Base-by-base conservation (phyloP, 2,113 vertebrate species). In the Halichoerus grypus region DNA sequence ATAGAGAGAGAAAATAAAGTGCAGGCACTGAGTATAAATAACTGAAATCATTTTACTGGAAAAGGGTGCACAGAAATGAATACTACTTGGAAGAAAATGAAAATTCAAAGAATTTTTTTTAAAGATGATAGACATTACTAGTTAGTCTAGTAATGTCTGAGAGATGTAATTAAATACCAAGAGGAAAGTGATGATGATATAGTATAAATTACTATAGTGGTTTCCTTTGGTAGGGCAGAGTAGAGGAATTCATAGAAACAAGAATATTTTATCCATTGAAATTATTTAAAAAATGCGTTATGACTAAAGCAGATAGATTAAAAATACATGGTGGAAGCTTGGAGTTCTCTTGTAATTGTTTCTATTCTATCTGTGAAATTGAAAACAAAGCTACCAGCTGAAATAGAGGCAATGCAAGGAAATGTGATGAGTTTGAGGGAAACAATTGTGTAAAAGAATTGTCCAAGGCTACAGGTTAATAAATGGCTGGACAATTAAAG, bases 201-300 rank as follows among this genome's bases (percentile, higher is more conserved):
- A 57, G 63, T 65, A 26, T 14, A 57, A 76, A 86, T 82, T 76
- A 61, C 3, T 61, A 67, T 90, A 26, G 4, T 39, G 21, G 16
- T 49, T 39, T 61, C 19, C 74, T 79, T 76, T 4, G 53, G 18
- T 36, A 36, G 3, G 39, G 31, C 55, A 65, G 4, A 36, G 11
- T 87, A 57, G 16, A 67, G 39, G 33, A 33, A 1, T 33, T 61
- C 65, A 53, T 49, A 65, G 13, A 46, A 33, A 80, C 0, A 87
- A 15, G 8, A 84, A 63, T 89, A 88, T 88, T 79, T 36, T 72
- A 80, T 72, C 42, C 42, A 91, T 16, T 88, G 69, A 88, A 95
- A 71, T 4, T 63, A 4, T 88, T 57, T 76, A 8, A 24, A 71
- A 96, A 79, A 72, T 0, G 1, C 1, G 8, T 10, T 22, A 71